Percentiles rank a stretch among this genome's conserved stretches.
phyloP scores from a whole-genome alignment of 2,797 vertebrate species.

The Rhadinocentrus ornatus region DNA sequence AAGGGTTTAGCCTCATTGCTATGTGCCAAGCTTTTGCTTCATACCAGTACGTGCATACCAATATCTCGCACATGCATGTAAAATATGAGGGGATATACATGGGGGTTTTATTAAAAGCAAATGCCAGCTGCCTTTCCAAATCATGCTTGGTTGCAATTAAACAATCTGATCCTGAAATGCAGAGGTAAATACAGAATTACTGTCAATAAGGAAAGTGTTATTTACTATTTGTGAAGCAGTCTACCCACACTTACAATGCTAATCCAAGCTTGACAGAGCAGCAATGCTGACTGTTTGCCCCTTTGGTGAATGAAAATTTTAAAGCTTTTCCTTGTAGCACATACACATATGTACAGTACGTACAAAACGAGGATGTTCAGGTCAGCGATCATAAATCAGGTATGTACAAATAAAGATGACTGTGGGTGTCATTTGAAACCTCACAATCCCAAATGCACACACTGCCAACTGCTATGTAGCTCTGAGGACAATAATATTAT shows the following conservation, averaged over 20 bases:
- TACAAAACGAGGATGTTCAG: neutral
- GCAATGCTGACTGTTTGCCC: slow-evolving; percentile 3
- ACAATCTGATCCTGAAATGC: slow-evolving; percentile 49
- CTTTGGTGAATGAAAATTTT: slow-evolving; percentile 10
- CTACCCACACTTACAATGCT: slow-evolving; percentile 47
- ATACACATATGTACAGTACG: neutral
- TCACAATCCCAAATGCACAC: too few relatives aligned
- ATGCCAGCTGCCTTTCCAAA: slow-evolving; percentile 51
- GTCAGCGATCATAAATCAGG: slow-evolving; percentile 4
- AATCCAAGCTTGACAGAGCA: slow-evolving; percentile 44
- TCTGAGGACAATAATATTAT: slow-evolving; percentile 73
- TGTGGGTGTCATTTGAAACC: slow-evolving; percentile 8
- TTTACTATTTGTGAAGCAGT: slow-evolving; percentile 48
- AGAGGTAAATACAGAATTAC: slow-evolving; percentile 51
- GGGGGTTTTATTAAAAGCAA: slow-evolving; percentile 41
- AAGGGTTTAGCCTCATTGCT: slow-evolving; percentile 13
- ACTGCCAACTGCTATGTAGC: slow-evolving; percentile 23
- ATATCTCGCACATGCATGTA: slow-evolving; percentile 21
- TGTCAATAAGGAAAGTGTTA: slow-evolving; percentile 50
- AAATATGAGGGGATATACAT: slow-evolving; percentile 17
- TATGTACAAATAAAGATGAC: neutral
- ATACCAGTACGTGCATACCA: neutral
- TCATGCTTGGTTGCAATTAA: slow-evolving; percentile 58
- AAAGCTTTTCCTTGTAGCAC: neutral
- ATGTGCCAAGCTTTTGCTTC: slow-evolving; percentile 11